phyloP scores from a whole-genome alignment of 2,797 vertebrate species.

The Mycteria americana region DNA sequence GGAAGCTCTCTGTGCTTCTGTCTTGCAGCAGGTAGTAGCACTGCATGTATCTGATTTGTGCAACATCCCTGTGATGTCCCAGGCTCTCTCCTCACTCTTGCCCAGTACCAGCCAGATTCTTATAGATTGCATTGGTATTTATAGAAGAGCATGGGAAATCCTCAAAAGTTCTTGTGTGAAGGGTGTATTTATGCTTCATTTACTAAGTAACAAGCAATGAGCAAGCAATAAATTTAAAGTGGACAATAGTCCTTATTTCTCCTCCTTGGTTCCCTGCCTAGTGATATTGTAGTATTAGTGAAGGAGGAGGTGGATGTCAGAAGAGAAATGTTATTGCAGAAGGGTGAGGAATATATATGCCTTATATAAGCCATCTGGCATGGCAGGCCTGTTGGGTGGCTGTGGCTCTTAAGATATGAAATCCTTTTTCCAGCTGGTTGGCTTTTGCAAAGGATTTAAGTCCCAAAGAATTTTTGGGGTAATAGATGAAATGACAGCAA shows the following conservation, averaged over 20 bases:
- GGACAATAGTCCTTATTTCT: not conserved
- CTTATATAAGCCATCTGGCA: not conserved
- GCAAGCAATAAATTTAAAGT: not conserved
- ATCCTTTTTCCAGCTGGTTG: slow-evolving; percentile 15
- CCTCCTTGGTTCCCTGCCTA: not conserved
- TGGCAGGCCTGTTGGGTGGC: not conserved
- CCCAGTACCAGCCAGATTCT: not conserved
- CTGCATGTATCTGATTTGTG: not conserved
- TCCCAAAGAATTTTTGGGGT: slow-evolving; percentile 10
- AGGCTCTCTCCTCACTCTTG: not conserved
- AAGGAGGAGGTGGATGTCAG: not conserved
- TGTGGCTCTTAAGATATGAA: slow-evolving; percentile 6
- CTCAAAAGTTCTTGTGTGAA: not conserved
- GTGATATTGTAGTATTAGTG: not conserved
- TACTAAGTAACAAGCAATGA: not conserved
- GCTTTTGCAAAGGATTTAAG: slow-evolving; percentile 24
- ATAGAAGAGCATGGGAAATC: not conserved
- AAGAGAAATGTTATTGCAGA: not conserved
- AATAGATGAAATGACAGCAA: slow-evolving; percentile 42
- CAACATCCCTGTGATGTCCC: not conserved
- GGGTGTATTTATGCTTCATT: not conserved
- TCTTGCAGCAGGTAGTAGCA: not conserved
- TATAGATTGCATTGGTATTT: not conserved
- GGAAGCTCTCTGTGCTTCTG: not conserved
- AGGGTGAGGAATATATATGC: not conserved